phyloP scores from a whole-genome alignment of 2,888 invertebrate genomes.

The Stenotaenia linearis region DNA sequence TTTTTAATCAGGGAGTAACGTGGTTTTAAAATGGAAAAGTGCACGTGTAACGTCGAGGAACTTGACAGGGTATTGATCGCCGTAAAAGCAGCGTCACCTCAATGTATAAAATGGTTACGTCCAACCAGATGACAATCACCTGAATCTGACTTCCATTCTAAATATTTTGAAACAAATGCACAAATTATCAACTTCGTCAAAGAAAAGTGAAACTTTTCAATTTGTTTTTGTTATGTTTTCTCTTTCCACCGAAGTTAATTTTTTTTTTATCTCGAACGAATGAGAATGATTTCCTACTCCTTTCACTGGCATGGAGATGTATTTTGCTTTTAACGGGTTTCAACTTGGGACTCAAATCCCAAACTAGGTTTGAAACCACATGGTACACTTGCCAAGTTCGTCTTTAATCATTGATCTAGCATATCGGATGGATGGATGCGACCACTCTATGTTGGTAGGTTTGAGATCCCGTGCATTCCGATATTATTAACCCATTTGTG shows the following conservation, averaged over 20 bases:
- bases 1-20: neutral
- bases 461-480: neutral
- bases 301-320: neutral
- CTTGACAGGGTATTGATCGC: conserved; percentile 22
- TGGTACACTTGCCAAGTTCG: neutral
- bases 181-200: neutral
- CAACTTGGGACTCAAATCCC: neutral
- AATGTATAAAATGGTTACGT: neutral
- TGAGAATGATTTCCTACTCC: neutral
- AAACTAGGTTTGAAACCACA: neutral
- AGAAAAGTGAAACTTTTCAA: neutral
- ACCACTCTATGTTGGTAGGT: neutral
- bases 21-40: neutral
- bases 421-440: conserved; percentile 10
- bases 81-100: neutral
- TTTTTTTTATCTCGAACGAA: neutral
- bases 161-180: neutral
- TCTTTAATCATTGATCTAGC: conserved; percentile 16
- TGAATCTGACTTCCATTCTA: conserved; percentile 17
- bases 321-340: neutral
- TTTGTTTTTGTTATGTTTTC: too few species aligned
- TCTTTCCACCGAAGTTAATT: too few species aligned
- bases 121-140: conserved; percentile 24
- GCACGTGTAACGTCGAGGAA: neutral
- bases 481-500: conserved; percentile 24